phyloP scores from a whole-genome alignment of 2,888 invertebrate species.

The Anthrax anthrax region DNA sequence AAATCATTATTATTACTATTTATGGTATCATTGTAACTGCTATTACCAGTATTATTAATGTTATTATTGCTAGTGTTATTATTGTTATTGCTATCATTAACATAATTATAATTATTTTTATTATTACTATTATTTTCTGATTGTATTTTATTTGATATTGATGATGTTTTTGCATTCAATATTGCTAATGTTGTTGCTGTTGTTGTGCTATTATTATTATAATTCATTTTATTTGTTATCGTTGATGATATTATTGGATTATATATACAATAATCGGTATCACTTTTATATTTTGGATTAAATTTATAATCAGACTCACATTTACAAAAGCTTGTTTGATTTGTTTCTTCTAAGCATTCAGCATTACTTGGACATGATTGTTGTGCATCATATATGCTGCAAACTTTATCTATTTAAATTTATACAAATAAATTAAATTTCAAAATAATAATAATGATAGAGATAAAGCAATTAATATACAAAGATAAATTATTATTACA shows the following conservation, averaged over 20 bases:
- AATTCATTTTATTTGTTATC: not conserved
- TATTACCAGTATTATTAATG: no score
- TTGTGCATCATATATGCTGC: not conserved
- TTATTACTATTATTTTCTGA: not conserved
- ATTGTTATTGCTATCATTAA: not conserved
- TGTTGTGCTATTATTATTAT: not conserved
- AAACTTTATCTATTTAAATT: not conserved
- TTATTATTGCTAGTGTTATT: not conserved
- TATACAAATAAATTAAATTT: no score
- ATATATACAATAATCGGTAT: conserved; percentile 8
- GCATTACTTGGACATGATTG: not conserved
- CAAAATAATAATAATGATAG: no score
- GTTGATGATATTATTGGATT: not conserved
- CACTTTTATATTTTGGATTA: conserved; percentile 6
- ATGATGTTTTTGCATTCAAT: not conserved
- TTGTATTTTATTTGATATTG: not conserved
- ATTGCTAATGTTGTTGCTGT: not conserved
- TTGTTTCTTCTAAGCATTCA: not conserved
- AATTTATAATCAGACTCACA: conserved; percentile 5
- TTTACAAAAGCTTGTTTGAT: not conserved
- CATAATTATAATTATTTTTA: not conserved
- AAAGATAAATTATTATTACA: no score
- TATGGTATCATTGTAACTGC: not conserved
- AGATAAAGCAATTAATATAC: no score
- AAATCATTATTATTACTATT: not conserved